Evolutionary conservation across 1,140 invertebrate species (phyloP), one percentile per base, ranked within the genome.

Genomic region (Aplysia californica): DNA sequence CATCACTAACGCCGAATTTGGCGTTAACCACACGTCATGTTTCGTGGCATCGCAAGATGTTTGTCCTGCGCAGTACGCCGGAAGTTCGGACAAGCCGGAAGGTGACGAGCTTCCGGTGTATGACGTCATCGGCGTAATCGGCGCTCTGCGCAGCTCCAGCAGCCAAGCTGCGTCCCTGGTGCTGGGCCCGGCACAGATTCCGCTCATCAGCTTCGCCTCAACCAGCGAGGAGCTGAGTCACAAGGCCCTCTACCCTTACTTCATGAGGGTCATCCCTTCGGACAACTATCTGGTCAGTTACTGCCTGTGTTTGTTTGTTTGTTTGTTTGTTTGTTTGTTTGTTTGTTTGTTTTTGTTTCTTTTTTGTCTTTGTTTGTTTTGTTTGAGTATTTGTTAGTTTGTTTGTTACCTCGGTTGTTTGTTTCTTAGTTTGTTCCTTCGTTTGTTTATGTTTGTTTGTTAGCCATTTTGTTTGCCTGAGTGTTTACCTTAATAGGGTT

Each of bases 111-210:
- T 64, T 26, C 35, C 38, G n/a, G 36, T 66, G 0, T 79, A 79
- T 71, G 80, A 84, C 67, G 78, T 84, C 26, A 70, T 80, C 18
- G 80, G 77, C 0, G 79, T 84, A 4, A 71, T 85, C n/a, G 84
- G 82, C 0, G 78, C 75, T 18, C 36, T 73, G 29, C 77, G 44
- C 29, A 79, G 93, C 79, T 93, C 93, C 0, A 93, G 94, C 20
- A 93, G 93, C 0, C 86, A 94, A 0, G 93, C 94, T 84, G 93
- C 92, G n/a, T 91, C 92, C 6, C 91, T 92, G 79, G 84, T 93
- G 20, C 85, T 93, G 35, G 87, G 92, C 35, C 85, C 93, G n/a
- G 92, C 92, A 76, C 86, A 93, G 92, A 93, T 94, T 79, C 93
- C 94, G 0, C 93, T 94, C 61, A 38, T 80, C 31, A 83, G 82